Evolutionary conservation across 2,113 vertebrate genomes (phyloP), one percentile per base, ranked within the genome.

Genomic region (Cygnus buccinator): DNA sequence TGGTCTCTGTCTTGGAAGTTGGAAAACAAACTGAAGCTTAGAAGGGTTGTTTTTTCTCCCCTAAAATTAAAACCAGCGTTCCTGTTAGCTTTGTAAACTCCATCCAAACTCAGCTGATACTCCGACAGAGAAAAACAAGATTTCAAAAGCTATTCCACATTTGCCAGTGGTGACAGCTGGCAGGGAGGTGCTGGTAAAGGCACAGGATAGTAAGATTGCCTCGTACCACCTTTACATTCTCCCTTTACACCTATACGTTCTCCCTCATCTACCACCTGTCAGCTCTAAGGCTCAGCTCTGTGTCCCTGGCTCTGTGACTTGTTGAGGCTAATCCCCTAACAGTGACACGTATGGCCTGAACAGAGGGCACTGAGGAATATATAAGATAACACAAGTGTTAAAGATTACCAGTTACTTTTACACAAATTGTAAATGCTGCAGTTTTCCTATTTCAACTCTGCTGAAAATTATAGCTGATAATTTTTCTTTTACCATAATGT

Each of bases 61-160:
- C n/a, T 91, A 78, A 95, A 97, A 96, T 97, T 94, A 95, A 96
- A 96, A 96, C 71, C 95, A 96, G 90, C 5, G 2, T 39, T 97
- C 41, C 67, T 79, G 41, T 62, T 89, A 91, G 59, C 66, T 89
- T 87, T 77, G 63, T 89, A 89, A 91, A 87, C 33, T 68, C 66
- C 20, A 41, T 76, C 55, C 77, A 94, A 95, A 80, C 85, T 58
- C 84, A 91, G 67, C 63, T 75, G 66, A 73, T 87, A 46, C 2
- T 90, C 50, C 83, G 41, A 86, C 14, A 77, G 28, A 28, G 43
- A 48, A 89, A 92, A 91, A 16, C 17, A 87, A 55, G 37, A 71
- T 87, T 96, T 94, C 37, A 62, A 59, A 85, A 79, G n/a, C 31
- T 87, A 25, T 79, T 94, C 85, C 41, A 37, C 9, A 13, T 91